Base-by-base conservation (phyloP, 2,113 vertebrate species). In the Amblyopsis rosae region DNA sequence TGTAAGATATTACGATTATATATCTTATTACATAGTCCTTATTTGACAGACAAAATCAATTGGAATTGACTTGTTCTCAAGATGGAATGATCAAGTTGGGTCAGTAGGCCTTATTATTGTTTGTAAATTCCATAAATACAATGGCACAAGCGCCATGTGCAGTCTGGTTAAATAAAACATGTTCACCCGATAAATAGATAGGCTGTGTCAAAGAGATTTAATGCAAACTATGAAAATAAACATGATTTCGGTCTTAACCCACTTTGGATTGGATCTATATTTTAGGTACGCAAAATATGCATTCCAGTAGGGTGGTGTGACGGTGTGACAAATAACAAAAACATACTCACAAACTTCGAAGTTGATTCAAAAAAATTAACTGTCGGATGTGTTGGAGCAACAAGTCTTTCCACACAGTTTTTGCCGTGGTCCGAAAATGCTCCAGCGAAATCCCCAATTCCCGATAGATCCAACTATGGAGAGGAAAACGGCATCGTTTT, bases 371-470 rank as follows among this genome's bases (percentile, higher is more conserved):
- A 59, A 75, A 77, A 75, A 80, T 46, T 48, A 76, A 49, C 83
- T 76, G 80, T 91, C 80, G 69, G 82, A 88, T 90, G 85, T 81
- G 93, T 79, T 81, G 94, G 90, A 92, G 95, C 94, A 96, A 96
- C 94, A 94, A 94, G 95, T 95, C 94, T 94, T 93, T 87, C 90
- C 90, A 92, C 89, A 86, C 92, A 72, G 90, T 94, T 94, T 94
- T 91, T 93, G 95, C 93, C 90, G 90, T 94, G 93, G 94, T 95
- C 93, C 86, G 91, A 93, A 95, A 96, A 95, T 89, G 93, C 93
- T 95, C 94, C 94, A 90, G 91, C 89, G 93, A 91, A 93, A 95
- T 89, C 93, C 93, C 94, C 94, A 94, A 93, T 87, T 95, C 89
- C 87, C 91, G 94, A 91, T 91, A 65, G 93, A 93, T 77, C 86